These are phyloP conservation scores for Nephrotoma guestfalica DNA, from an alignment of 2,888 invertebrate species.

Conservation along the genomic window DNA sequence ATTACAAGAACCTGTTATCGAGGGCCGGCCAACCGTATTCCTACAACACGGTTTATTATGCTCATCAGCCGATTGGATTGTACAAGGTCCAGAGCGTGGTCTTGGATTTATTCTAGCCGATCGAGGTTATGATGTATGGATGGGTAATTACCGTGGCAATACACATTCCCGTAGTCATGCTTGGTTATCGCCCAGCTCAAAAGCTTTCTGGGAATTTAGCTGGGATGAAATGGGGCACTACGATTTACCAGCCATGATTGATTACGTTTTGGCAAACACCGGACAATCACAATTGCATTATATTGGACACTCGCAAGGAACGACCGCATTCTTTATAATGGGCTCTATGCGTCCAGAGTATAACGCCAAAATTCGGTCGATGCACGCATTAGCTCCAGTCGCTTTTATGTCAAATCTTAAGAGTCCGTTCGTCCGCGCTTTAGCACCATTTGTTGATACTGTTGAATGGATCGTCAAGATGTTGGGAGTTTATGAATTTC, in stretches of 20 bases:
- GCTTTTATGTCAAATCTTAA: conserved; percentile 43
- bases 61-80: conserved; percentile 58
- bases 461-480: conserved; percentile 18
- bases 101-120: conserved; percentile 35
- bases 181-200: conserved; percentile 19
- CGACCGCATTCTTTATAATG: conserved; percentile 35
- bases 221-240: conserved; percentile 38
- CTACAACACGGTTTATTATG: conserved; percentile 58
- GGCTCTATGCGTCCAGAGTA: conserved; percentile 30
- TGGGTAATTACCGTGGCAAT: conserved; percentile 51
- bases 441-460: conserved; percentile 25
- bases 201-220: conserved; percentile 33
- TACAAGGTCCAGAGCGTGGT: conserved; percentile 50
- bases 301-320: conserved; percentile 47
- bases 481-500: conserved; percentile 37
- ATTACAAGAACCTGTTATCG: neutral
- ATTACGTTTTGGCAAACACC: conserved; percentile 35
- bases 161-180: conserved; percentile 41
- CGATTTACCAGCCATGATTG: conserved; percentile 50
- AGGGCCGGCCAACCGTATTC: conserved; percentile 29
- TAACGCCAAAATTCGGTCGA: conserved; percentile 33
- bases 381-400: conserved; percentile 46
- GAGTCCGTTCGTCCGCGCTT: conserved; percentile 28
- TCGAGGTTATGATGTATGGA: conserved; percentile 40
- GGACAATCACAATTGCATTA: conserved; percentile 37